Conservation (phyloP, 2,113 vertebrate species). For the Sebastes fasciatus region DNA sequence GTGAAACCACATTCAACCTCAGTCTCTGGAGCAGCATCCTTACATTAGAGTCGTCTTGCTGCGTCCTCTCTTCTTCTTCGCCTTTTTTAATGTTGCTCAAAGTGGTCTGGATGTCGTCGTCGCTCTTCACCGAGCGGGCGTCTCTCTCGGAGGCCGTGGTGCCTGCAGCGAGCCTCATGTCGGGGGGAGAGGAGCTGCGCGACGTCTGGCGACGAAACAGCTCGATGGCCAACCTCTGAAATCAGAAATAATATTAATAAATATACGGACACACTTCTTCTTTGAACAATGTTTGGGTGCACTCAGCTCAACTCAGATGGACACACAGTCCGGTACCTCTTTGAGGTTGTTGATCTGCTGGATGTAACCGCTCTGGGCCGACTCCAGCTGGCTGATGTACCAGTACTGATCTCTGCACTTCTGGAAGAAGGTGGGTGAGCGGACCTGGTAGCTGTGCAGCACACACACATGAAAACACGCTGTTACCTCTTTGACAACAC, state of each 20-base stretch:
- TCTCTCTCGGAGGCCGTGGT: conserved; percentile 85
- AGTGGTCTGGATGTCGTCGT: conserved; percentile 70
- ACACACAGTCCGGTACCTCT: conserved; percentile 84
- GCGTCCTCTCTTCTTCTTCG: conserved; percentile 90
- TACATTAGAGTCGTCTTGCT: conserved; percentile 94
- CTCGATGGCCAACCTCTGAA: conserved; percentile 94
- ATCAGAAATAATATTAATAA: conserved; percentile 37
- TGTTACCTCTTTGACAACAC: neutral
- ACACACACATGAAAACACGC: neutral
- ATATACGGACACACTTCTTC: neutral
- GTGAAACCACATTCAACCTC: neutral
- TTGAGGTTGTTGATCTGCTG: conserved; percentile 99
- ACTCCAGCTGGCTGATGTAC: conserved; percentile 98
- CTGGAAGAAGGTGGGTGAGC: conserved; percentile 98
- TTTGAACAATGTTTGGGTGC: neutral
- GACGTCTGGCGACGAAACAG: conserved; percentile 94
- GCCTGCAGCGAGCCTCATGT: conserved; percentile 87
- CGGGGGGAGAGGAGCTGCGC: conserved; percentile 92
- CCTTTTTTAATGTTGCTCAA: conserved; percentile 83
- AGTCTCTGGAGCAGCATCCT: conserved; percentile 47
- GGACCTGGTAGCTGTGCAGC: conserved; percentile 93
- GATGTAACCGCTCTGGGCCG: conserved; percentile 93
- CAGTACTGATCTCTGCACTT: conserved; percentile 98
- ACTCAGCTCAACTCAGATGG: too few species aligned
- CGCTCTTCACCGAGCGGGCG: conserved; percentile 83